Base-by-base conservation (phyloP, 2,888 invertebrate genomes). In the Troides helena region DNA sequence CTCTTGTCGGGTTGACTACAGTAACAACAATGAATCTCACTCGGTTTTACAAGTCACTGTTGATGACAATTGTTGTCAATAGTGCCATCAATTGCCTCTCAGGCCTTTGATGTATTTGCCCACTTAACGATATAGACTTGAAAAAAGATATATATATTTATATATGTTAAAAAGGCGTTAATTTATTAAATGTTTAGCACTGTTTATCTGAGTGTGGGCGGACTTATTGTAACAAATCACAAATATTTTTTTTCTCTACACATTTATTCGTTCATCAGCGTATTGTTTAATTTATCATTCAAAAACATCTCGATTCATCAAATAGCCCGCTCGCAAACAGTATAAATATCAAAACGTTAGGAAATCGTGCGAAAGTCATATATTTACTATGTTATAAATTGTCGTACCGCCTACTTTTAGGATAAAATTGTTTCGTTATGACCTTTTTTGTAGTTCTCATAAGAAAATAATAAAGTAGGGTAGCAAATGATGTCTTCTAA, bases 41-140 rank as follows among this genome's bases (percentile, higher is more conserved):
- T 21, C 56, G n/a, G 21, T 21, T n/a, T 57, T 10, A 57, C 57
- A n/a, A 21, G 57, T 57, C 57, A 21, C 57, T 57, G 23, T 21
- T 21, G n/a, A 57, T 23, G 21, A 18, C 57, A 57, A 7, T 57
- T 57, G 57, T n/a, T 21, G 21, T 57, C 10, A 39, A 61, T 8
- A 5, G 60, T 39, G 60, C 36, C 60, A 18, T 39, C 60, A 61
- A 61, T 61, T 61, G 17, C 39, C 39, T 14, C 2, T 8, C 2
- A 61, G 36, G 60, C 36, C 39, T 61, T 39, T 61, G 59, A 60
- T 61, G 60, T 18, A 14, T 61, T 61, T 61, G 17, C 60, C 60
- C 60, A 61, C 60, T 61, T n/a, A 61, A 30, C 60, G 60, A 61
- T 61, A 61, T 36, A 39, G 60, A 61, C 60, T 61, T 61, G 60